Evolutionary conservation across 2,888 invertebrate genomes (phyloP).

Genomic region (Zootermopsis nevadensis): DNA sequence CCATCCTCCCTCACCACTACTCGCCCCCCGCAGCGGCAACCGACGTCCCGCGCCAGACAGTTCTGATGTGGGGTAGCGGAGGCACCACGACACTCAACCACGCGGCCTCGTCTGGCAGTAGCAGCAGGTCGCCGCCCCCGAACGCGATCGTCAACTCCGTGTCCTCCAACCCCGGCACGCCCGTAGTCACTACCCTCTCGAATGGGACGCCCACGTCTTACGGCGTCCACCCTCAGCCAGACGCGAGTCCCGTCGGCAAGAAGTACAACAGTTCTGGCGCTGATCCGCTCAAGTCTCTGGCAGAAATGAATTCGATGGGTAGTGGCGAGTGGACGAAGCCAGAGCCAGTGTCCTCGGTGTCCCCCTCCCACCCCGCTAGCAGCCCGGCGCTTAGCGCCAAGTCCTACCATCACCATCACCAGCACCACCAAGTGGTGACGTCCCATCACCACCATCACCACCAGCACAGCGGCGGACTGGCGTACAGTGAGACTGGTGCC

Average conservation of each 20-base stretch:
- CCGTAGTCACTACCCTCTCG: constrained; percentile 51
- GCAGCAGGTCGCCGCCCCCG: constrained; percentile 51
- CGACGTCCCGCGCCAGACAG: constrained; percentile 85
- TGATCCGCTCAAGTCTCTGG: constrained; percentile 65
- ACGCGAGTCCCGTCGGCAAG: constrained; percentile 41
- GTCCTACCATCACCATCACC: constrained; percentile 49
- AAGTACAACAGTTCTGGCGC: constrained; percentile 52
- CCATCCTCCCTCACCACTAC: constrained; percentile 50
- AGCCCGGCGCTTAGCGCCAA: constrained; percentile 56
- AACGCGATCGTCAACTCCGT: neutral
- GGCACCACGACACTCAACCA: constrained; percentile 55
- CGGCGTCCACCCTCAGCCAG: constrained; percentile 42
- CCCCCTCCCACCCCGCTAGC: constrained; percentile 61
- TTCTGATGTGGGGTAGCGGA: constrained; percentile 87
- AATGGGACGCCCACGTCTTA: constrained; percentile 53
- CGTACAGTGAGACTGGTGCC: constrained; percentile 59
- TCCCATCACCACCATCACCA: constrained; percentile 57
- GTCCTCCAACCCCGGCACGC: constrained; percentile 52
- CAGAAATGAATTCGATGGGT: constrained; percentile 65
- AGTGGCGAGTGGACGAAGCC: constrained; percentile 62
- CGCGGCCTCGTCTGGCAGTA: constrained; percentile 47
- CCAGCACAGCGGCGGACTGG: constrained; percentile 46
- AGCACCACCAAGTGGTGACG: constrained; percentile 48
- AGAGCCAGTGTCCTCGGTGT: constrained; percentile 56
- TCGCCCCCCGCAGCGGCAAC: constrained; percentile 59